Evolutionary conservation across 2,888 invertebrate species (phyloP), one percentile per base, ranked within the genome.

Genomic region (Watsonalla binaria): DNA sequence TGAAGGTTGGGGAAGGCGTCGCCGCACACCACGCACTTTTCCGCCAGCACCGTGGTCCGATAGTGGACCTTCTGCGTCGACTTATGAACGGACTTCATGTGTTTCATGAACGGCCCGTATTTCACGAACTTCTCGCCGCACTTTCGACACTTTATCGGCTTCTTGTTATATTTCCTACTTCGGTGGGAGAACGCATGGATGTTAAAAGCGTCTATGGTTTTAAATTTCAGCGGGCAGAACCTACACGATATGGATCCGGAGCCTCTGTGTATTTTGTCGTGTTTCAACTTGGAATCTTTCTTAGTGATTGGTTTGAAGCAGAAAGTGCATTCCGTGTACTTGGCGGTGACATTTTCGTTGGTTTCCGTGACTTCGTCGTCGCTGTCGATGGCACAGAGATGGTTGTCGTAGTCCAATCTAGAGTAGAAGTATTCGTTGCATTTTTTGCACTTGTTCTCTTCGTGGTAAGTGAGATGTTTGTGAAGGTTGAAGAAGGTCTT

Each of bases 11-110:
- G 92, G 66, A 93, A 93, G 0, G 84, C 80, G 37, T 88, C 92
- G 11, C 92, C 90, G 70, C 93, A 93, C 5, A 93, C 87, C 47
- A 92, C 92, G 69, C 94, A 94, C 45, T 86, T 89, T 60, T 92
- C 93, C 0, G 92, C 89, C 63, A 75, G 82, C 34, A 90, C 84
- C 0, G 69, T 61, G 1, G 89, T 81, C 14, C 90, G 71, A 61
- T 91, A 90, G 62, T 90, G 89, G 59, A 90, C 60, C 60, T 88
- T 91, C 66, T 86, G 84, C 6, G 65, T 60, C 0, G 76, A 80
- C 55, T 88, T 84, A 67, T 91, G 91, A 24, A 78, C 81, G 0
- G 57, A 50, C 54, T 81, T 84, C 84, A 90, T 84, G 60, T 91
- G 91, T 52, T 78, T 82, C 39, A 88, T 82, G 61, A 91, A 91